Evolutionary conservation across 2,888 invertebrate species (phyloP).

Genomic region (Oscheius sp.): DNA sequence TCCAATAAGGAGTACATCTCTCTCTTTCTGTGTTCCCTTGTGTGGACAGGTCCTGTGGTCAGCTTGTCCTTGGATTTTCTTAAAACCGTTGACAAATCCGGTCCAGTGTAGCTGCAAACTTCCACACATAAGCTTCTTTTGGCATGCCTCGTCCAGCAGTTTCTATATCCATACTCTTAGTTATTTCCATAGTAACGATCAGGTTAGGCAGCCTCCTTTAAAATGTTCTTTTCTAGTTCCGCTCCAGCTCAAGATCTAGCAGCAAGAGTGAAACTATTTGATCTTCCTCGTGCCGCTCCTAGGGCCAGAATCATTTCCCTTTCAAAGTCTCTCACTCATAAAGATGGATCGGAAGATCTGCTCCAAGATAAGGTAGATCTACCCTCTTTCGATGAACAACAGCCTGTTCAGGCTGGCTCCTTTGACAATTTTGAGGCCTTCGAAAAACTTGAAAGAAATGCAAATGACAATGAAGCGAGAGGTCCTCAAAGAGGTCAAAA

Average conservation of each 20-base stretch:
- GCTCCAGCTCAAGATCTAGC: conserved; percentile 15
- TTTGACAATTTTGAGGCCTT: conserved; percentile 34
- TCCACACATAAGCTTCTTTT: neutral
- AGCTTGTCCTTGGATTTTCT: conserved; percentile 1
- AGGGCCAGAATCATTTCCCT: conserved; percentile 24
- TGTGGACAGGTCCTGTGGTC: neutral
- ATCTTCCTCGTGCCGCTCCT: conserved; percentile 8
- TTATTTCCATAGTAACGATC: neutral
- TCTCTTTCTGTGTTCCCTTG: neutral
- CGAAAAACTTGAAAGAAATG: neutral
- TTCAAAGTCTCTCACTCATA: conserved; percentile 3
- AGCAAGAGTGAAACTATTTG: conserved; percentile 3
- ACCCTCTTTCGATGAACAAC: neutral
- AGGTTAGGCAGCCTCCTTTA: neutral
- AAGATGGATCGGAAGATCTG: neutral
- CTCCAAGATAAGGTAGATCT: conserved; percentile 7
- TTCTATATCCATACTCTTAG: neutral
- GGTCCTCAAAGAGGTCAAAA: neutral
- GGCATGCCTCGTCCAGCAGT: neutral
- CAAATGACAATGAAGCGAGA: conserved; percentile 5
- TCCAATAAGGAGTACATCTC: neutral
- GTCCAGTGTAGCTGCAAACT: conserved; percentile 3
- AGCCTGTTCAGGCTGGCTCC: conserved; percentile 15
- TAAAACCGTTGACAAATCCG: conserved; percentile 1
- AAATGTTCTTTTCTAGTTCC: neutral